These are phyloP conservation scores for Sesia bembeciformis DNA, from an alignment of 2,888 invertebrate species.

Conservation along the genomic window DNA sequence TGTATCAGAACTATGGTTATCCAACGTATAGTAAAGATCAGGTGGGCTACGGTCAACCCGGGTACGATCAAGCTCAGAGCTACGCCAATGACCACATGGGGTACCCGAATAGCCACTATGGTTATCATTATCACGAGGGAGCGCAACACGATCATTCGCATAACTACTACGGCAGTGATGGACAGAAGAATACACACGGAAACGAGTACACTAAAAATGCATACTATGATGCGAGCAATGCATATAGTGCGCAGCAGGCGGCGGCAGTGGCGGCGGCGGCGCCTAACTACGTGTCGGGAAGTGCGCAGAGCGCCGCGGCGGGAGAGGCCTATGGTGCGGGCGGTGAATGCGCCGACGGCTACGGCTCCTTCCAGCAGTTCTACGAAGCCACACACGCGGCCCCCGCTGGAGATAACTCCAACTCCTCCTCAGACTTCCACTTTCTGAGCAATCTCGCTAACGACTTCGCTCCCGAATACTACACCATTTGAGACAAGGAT, in stretches of 20 bases:
- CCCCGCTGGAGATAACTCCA: conserved; percentile 80
- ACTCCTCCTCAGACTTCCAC: conserved; percentile 95
- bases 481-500: conserved; percentile 77
- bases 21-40: conserved; percentile 71
- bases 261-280: conserved; percentile 14
- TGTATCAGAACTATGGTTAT: conserved; percentile 70
- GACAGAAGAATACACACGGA: conserved; percentile 66
- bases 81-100: conserved; percentile 59
- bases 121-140: conserved; percentile 67
- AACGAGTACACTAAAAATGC: conserved; percentile 68
- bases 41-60: conserved; percentile 72
- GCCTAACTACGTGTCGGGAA: conserved; percentile 18
- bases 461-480: conserved; percentile 94
- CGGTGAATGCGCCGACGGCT: conserved; percentile 77
- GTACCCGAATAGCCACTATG: conserved; percentile 63
- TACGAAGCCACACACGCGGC: conserved; percentile 75
- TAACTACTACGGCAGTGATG: conserved; percentile 60
- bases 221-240: conserved; percentile 55
- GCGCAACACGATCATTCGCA: conserved; percentile 53
- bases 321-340: conserved; percentile 38
- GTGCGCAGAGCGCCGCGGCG: conserved; percentile 37
- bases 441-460: conserved; percentile 93
- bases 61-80: conserved; percentile 64
- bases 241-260: conserved; percentile 49
- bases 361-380: conserved; percentile 82